Conservation (phyloP, 2,797 vertebrate species). For the Mareca strepera region DNA sequence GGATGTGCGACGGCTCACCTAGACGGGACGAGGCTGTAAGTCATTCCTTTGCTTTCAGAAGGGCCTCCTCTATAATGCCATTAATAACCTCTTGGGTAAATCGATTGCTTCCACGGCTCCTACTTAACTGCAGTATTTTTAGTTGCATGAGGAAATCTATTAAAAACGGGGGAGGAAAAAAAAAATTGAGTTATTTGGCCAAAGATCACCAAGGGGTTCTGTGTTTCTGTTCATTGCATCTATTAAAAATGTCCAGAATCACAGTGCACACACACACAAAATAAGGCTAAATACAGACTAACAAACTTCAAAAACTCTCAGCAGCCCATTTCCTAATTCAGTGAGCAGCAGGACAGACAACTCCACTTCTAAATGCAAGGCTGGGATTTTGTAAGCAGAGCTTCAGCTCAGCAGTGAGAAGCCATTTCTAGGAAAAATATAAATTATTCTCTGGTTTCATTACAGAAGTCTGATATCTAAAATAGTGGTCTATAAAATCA, state of each 20-base stretch:
- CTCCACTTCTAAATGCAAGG: not conserved
- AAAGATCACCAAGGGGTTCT: not conserved
- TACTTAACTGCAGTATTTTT: not conserved
- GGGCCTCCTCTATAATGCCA: not conserved
- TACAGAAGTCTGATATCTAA: not conserved
- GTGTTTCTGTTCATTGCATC: not conserved
- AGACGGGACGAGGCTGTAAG: not conserved
- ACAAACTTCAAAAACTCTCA: not conserved
- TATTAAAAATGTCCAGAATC: not conserved
- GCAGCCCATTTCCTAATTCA: not conserved
- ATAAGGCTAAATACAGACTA: not conserved
- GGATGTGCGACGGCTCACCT: not conserved
- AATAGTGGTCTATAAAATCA: not conserved
- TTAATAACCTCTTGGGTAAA: not conserved
- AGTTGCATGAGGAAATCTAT: not conserved
- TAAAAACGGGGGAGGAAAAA: not conserved
- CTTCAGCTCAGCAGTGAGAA: not conserved
- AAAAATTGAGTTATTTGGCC: not conserved
- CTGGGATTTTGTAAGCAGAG: not conserved
- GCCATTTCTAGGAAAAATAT: not conserved
- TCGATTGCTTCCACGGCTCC: not conserved
- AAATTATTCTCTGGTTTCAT: not conserved
- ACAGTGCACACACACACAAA: not conserved
- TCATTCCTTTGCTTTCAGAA: not conserved
- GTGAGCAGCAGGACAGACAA: not conserved